Evolutionary conservation across 30 jellyfish, hydroid and myxozoan species (phyloP).

Genomic region (Pelagia noctiluca): DNA sequence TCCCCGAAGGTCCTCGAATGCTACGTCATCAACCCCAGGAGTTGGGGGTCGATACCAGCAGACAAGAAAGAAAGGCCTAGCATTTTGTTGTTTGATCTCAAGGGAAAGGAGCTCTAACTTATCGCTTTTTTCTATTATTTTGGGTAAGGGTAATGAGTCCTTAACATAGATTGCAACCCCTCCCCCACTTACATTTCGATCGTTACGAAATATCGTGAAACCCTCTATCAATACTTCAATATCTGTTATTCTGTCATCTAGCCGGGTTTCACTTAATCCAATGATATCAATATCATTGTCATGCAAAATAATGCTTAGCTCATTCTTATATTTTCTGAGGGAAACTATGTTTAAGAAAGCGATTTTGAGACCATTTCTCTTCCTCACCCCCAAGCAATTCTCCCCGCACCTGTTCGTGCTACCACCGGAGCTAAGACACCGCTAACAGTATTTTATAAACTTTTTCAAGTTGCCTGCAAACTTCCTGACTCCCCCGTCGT

Average conservation of each 20-base stretch:
- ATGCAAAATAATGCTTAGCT: conserved; percentile 2
- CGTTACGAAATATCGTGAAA: conserved; percentile 45
- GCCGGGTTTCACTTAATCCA: neutral
- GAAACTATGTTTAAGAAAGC: conserved; percentile 2
- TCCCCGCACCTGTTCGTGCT: conserved; percentile 6
- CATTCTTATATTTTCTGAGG: conserved; percentile 2
- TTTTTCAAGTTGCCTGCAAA: neutral
- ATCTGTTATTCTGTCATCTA: neutral
- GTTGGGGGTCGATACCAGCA: conserved; percentile 72
- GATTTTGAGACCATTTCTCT: conserved; percentile 3
- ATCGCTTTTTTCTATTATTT: conserved; percentile 30
- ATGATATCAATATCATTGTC: conserved; percentile 1
- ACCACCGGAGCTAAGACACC: conserved; percentile 1
- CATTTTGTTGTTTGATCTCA: conserved; percentile 50
- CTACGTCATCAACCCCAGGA: conserved; percentile 52
- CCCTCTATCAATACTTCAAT: conserved; percentile 3
- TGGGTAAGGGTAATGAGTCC: conserved; percentile 43
- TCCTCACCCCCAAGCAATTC: conserved; percentile 1
- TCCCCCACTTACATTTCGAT: conserved; percentile 34
- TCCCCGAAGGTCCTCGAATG: conserved; percentile 47
- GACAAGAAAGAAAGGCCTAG: conserved; percentile 50
- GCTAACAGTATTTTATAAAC: neutral
- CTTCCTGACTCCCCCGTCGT: neutral
- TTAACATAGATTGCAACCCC: conserved; percentile 56
- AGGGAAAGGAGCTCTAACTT: conserved; percentile 53